Percentiles rank a stretch among this genome's conserved stretches.
phyloP scores from a whole-genome alignment of 2,113 vertebrate species.

The Columba livia region DNA sequence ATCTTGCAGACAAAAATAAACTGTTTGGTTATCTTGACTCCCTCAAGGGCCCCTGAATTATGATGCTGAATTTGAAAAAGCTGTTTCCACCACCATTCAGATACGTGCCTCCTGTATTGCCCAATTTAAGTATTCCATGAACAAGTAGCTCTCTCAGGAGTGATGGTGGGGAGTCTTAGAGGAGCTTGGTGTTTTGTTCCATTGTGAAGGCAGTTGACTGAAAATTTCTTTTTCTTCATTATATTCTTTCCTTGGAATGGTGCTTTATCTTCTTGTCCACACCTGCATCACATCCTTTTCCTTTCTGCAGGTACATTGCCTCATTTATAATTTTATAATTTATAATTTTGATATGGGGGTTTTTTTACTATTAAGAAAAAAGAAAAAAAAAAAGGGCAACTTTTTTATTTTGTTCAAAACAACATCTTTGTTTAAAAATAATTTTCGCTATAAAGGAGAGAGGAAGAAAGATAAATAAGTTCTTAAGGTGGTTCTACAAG shows the following conservation, averaged over 20 bases:
- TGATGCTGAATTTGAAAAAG: neutral
- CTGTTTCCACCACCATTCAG: accelerated
- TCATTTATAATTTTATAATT: neutral
- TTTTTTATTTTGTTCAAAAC: neutral
- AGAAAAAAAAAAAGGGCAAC: no score
- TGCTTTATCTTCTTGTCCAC: neutral
- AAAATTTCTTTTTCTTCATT: neutral
- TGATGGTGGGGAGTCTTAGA: neutral
- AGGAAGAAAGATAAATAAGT: neutral
- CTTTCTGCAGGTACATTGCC: neutral
- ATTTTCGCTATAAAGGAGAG: neutral
- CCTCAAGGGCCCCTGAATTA: neutral
- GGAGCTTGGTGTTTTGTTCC: neutral
- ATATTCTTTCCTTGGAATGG: neutral
- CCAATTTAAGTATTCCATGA: neutral
- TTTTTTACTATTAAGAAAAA: neutral
- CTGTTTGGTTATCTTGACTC: neutral
- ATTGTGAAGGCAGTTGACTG: neutral
- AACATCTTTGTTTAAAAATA: neutral
- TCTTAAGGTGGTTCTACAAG: neutral
- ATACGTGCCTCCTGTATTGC: neutral
- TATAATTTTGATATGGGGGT: accelerated
- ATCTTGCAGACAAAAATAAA: neutral
- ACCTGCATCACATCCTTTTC: neutral
- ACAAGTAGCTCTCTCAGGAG: neutral